Evolutionary conservation across 1,140 invertebrate species (phyloP), one percentile per base, ranked within the genome.

Genomic region (roundworm (Caenorhabditis elegans)): DNA sequence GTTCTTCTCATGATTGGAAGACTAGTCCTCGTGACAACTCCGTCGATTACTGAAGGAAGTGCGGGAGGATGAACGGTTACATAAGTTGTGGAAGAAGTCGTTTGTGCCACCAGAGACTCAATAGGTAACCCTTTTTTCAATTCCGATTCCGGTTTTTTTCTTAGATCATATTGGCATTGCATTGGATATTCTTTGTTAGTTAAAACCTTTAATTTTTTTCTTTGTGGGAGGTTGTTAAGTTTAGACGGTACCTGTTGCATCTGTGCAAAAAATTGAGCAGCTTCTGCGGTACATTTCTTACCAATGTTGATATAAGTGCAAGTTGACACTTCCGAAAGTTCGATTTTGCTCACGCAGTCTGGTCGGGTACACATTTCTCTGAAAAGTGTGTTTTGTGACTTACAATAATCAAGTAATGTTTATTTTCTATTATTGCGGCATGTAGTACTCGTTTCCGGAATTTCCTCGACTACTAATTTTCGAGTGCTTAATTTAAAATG

Each of bases 151-250:
- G 43, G 48, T 77, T 36, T 48, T 3, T 31, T 31, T 11, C 31
- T 48, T 34, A 81, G 22, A 36, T 60, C 47, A 28, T 81, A 81
- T 46, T 53, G 53, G 36, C 80, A 81, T 77, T 81, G 80, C 49
- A 81, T 60, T 26, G 80, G 80, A 31, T 49, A 81, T 55, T 81
- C 80, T 76, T 65, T 60, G 49, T 81, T 81, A 10, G 80, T 76
- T n/a, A 81, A 31, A 8, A 77, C 75, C 80, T 81, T 2, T 36
- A 51, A 48, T 24, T 15, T 43, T 43, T 43, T 5, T 43, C 15
- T 43, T 8, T 8, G 5, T 8, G 39, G 39, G 39, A 15, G 39
- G 5, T 43, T 43, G 39, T 15, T 8, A 8, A 43, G 5, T 43
- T 43, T 5, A 43, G 15, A 43, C 15, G 5, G 39, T 43, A 83